Evolutionary conservation across 2,113 vertebrate genomes (phyloP).

Genomic region (Limanda limanda): DNA sequence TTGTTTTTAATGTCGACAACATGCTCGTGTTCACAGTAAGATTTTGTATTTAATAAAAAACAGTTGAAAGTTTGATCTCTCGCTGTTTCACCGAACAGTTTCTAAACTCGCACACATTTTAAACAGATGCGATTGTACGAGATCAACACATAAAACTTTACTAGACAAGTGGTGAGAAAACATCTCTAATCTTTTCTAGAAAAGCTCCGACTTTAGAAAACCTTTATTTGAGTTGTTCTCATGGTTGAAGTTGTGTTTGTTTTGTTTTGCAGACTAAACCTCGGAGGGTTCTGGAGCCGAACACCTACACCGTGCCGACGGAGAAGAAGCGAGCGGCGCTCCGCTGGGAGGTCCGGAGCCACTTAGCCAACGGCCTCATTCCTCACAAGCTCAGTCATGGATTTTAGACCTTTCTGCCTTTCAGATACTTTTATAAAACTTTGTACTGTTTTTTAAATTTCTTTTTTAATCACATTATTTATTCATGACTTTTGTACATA

Average conservation of each 20-base stretch:
- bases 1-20: too few species aligned
- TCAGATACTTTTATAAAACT: slow-evolving; percentile 12
- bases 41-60: too few species aligned
- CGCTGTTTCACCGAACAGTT: too few species aligned
- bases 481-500: slow-evolving; percentile 30
- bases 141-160: too few species aligned
- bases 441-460: slow-evolving; percentile 10
- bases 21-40: too few species aligned
- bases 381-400: slow-evolving; percentile 71
- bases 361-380: slow-evolving; percentile 84
- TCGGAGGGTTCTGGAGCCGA: slow-evolving; percentile 78
- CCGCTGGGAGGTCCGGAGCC: slow-evolving; percentile 87
- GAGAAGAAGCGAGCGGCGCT: slow-evolving; percentile 89
- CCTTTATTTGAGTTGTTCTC: background rate
- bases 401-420: slow-evolving; percentile 31
- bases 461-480: slow-evolving; percentile 47
- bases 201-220: too few species aligned
- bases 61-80: too few species aligned
- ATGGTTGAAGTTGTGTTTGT: background rate
- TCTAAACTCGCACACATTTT: too few species aligned
- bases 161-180: too few species aligned
- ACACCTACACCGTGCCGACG: slow-evolving; percentile 88
- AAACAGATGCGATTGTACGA: too few species aligned
- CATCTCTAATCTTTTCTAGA: too few species aligned
- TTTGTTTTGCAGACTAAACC: slow-evolving; percentile 74